Evolutionary conservation across 1,140 invertebrate genomes (phyloP), one percentile per base, ranked within the genome.

Genomic region (Ceratitis capitata): DNA sequence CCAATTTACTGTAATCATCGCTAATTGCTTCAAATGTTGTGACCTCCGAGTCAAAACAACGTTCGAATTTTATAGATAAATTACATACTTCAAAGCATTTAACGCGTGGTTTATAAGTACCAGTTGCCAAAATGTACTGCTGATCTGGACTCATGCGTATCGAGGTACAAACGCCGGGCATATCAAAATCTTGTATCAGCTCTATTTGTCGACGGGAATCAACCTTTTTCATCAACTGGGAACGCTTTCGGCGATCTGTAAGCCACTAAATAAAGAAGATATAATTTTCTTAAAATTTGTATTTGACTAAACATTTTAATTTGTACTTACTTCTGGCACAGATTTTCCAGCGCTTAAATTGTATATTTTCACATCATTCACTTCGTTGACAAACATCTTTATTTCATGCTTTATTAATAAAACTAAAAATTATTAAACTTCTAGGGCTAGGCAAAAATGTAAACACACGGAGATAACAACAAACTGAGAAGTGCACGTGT

Each of bases 131-230:
- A 86, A 99, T 95, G 92, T 97, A 99, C 86, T 99, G 95, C 32
- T 96, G 96, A 95, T 99, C 98, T 88, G 94, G 95, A n/a, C 98
- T 97, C 69, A 98, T 94, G 91, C 95, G 94, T 58, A 99, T 94
- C 56, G 94, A 95, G 53, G 95, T 96, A 89, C 97, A 98, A 1
- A 99, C 93, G 86, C 95, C 97, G 84, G 99, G 99, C 99, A 99
- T 99, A 87, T 99, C 97, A 94, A 99, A 99, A 91, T 99, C 99
- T 93, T 99, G 99, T 88, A 99, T 98, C 23, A 99, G 94, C 92
- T 99, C 97, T 87, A 99, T 99, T 89, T 97, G 93, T 87, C 96
- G 94, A 86, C 97, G 94, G 51, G 99, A 94, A 90, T 98, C 97
- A 78, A 97, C 95, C 96, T 99, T 96, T 92, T 98, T 98, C 88